Percentiles rank a stretch among this genome's conserved stretches.
These are phyloP conservation scores for Parapristionchus giblindavisi DNA, from an alignment of 2,888 invertebrate species.

Conservation along the genomic window DNA sequence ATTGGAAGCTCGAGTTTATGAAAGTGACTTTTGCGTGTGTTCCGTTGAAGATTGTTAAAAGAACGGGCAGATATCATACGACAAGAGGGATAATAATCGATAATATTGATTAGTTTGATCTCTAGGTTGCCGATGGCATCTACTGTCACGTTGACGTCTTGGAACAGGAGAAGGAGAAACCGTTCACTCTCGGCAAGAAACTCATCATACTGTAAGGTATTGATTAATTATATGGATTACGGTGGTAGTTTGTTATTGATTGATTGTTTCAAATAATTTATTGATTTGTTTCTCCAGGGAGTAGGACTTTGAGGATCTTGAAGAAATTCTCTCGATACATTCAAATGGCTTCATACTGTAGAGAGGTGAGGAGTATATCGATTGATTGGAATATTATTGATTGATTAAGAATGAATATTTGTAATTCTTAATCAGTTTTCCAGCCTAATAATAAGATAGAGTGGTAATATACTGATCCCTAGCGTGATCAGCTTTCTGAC, in stretches of 20 bases:
- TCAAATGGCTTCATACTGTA: conserved; percentile 90
- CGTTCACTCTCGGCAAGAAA: conserved; percentile 84
- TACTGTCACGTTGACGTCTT: conserved; percentile 94
- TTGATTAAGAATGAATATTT: no score
- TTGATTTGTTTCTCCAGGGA: conserved; percentile 70
- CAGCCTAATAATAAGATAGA: no score
- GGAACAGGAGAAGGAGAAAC: conserved; percentile 96
- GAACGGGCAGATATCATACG: no score
- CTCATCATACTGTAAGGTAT: conserved; percentile 40
- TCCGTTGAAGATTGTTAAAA: no score
- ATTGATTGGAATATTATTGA: no score
- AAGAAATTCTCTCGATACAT: conserved; percentile 95
- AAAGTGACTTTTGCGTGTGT: no score
- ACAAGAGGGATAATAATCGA: no score
- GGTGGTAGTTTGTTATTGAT: not conserved
- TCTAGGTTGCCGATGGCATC: conserved; percentile 88
- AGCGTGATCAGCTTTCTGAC: no score
- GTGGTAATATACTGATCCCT: no score
- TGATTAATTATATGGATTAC: not conserved
- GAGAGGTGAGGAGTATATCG: conserved; percentile 80
- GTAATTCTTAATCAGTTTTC: no score
- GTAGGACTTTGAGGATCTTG: conserved; percentile 92
- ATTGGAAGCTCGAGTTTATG: no score
- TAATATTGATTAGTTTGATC: no score
- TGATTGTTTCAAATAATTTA: not conserved